Evolutionary conservation across 2,888 invertebrate genomes (phyloP), one percentile per base, ranked within the genome.

Genomic region (Ypsolopha scabrella): DNA sequence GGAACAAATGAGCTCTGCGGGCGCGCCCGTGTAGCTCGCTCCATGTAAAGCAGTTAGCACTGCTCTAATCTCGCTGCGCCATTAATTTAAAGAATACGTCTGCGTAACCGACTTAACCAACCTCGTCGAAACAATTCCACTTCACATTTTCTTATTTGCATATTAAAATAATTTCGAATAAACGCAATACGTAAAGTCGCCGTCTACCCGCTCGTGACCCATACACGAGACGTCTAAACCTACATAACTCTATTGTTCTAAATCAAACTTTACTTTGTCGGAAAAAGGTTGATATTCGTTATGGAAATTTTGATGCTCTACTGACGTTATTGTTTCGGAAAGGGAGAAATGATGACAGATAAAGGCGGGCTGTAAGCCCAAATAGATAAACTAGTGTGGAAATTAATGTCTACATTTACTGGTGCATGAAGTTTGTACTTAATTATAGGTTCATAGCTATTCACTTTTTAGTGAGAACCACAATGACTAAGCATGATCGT

Each of bases 371-470:
- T 80, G 83, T 75, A 80, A 73, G 78, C 83, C 85, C 85, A 85
- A 85, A 85, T 82, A 83, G 85, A 85, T 85, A 86, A 82, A 85
- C 76, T 85, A 82, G 85, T 83, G 85, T 85, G 81, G 81, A 86
- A 86, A 87, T 86, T 85, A 87, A 86, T 86, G 87, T 83, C 81
- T 83, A 81, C 80, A 86, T 86, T 86, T 82, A 86, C 85, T 85
- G 82, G 85, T 83, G 87, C 87, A 86, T 86, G 86, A 86, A 86
- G 85, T 78, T 79, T 67, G 78, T 79, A 78, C 76, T 85, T 86
- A 86, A 86, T 85, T 85, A 80, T 81, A 82, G 77, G 80, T 79
- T 79, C 80, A 80, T 80, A 78, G 78, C 71, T 80, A 77, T 80
- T 73, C 79, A 72, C 72, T 76, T 82, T 81, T 79, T 72, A 68